Conservation (phyloP, 2,888 invertebrate genomes). For the Metellina segmentata region DNA sequence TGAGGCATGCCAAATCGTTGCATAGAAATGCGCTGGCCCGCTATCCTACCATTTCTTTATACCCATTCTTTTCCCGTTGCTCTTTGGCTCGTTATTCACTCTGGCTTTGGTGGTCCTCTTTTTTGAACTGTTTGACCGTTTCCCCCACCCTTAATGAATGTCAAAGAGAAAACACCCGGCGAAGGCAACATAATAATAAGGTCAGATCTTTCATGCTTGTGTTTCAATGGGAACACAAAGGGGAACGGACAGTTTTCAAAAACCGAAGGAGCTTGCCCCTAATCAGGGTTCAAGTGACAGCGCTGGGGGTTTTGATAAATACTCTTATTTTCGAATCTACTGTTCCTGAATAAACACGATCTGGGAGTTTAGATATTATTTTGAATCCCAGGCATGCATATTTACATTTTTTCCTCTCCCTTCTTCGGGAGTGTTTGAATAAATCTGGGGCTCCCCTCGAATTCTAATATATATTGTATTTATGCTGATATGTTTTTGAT, state of each 20-base stretch:
- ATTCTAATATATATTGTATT: slow-evolving; percentile 58
- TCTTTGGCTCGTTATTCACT: slow-evolving; percentile 62
- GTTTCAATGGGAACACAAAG: slow-evolving; percentile 42
- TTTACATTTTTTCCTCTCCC: slow-evolving; percentile 33
- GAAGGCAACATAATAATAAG: slow-evolving; percentile 48
- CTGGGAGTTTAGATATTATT: slow-evolving; percentile 19
- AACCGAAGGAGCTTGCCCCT: slow-evolving; percentile 30
- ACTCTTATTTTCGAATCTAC: slow-evolving; percentile 50
- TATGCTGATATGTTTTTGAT: slow-evolving; percentile 61
- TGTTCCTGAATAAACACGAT: neutral
- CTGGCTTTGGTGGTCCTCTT: slow-evolving; percentile 53
- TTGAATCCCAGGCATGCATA: slow-evolving; percentile 35
- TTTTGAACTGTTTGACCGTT: slow-evolving; percentile 68
- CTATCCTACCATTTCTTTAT: slow-evolving; percentile 64
- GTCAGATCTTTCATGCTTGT: slow-evolving; percentile 65
- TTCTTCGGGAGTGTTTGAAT: slow-evolving; percentile 29
- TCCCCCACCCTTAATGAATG: slow-evolving; percentile 57
- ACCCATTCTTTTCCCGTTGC: slow-evolving; percentile 47
- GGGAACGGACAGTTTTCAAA: slow-evolving; percentile 6
- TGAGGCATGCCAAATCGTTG: slow-evolving; percentile 77
- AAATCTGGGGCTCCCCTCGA: slow-evolving; percentile 12
- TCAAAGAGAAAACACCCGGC: slow-evolving; percentile 38
- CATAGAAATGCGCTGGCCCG: slow-evolving; percentile 75
- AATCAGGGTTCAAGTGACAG: slow-evolving; percentile 60
- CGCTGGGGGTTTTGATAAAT: slow-evolving; percentile 57